A percentile compares a stretch with the other conserved stretches of the same genome.
phyloP scores from a whole-genome alignment of 2,888 invertebrate genomes.

The Chrysolina haemoptera region DNA sequence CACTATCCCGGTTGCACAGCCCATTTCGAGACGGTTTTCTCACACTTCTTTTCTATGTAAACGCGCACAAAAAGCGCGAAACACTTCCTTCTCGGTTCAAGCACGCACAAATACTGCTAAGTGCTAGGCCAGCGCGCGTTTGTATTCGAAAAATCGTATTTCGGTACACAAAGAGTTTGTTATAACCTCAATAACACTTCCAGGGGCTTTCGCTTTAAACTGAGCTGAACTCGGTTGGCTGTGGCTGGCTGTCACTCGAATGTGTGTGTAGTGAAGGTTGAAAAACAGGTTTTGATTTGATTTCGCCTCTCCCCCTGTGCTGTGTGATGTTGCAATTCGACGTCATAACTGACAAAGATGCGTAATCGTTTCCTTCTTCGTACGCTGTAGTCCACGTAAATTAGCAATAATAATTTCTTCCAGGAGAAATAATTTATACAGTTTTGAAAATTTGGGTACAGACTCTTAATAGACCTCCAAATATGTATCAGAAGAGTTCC shows the following conservation, averaged over 20 bases:
- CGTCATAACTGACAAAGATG: constrained; percentile 32
- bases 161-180: constrained; percentile 17
- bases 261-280: constrained; percentile 37
- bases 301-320: constrained; percentile 38
- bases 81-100: constrained; percentile 22
- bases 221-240: constrained; percentile 33
- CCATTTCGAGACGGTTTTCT: constrained; percentile 59
- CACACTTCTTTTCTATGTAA: neutral
- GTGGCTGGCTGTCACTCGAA: neutral
- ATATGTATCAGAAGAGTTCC: too few relatives aligned
- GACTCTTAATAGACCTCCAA: too few relatives aligned
- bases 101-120: neutral
- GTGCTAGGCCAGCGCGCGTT: neutral
- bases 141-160: constrained; percentile 32
- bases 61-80: constrained; percentile 35
- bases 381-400: too few relatives aligned
- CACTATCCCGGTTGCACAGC: constrained; percentile 67
- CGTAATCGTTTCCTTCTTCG: constrained; percentile 37
- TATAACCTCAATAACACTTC: constrained; percentile 30
- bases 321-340: constrained; percentile 33
- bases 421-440: too few relatives aligned
- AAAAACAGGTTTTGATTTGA: constrained; percentile 51
- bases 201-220: constrained; percentile 22
- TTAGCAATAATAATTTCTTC: too few relatives aligned
- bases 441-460: too few relatives aligned